phyloP scores from a whole-genome alignment of 2,888 invertebrate genomes.

The Geophilus truncorum region DNA sequence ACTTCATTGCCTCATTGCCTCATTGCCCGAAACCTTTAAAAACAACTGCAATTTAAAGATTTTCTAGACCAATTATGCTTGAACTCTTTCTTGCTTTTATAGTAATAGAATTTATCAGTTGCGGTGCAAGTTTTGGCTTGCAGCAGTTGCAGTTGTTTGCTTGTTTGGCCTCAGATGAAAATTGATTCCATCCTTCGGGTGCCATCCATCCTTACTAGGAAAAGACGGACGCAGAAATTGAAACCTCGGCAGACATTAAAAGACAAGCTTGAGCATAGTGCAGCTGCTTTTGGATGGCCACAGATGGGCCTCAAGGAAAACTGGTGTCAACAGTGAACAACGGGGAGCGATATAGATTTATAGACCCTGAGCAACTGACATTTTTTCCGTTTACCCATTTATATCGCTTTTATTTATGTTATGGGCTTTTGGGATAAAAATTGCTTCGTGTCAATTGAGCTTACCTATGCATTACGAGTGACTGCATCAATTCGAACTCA shows the following conservation, averaged over 20 bases:
- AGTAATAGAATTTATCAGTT: neutral
- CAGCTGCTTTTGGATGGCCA: conserved; percentile 17
- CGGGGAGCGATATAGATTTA: conserved; percentile 14
- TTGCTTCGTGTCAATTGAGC: neutral
- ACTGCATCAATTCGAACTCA: neutral
- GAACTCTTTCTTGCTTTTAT: neutral
- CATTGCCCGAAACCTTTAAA: too few species aligned
- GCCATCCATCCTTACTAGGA: conserved; percentile 22
- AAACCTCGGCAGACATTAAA: conserved; percentile 18
- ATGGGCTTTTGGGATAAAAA: neutral
- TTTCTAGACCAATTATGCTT: neutral
- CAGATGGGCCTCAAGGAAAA: neutral
- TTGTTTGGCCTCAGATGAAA: conserved; percentile 18
- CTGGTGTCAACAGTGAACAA: conserved; percentile 18
- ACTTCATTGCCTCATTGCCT: too few species aligned
- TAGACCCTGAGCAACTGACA: neutral
- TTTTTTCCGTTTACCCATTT: neutral
- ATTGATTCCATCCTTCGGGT: conserved; percentile 22
- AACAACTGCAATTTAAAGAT: neutral
- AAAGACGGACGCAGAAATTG: conserved; percentile 15
- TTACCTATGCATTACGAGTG: conserved; percentile 1
- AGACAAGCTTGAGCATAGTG: neutral
- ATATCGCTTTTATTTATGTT: neutral
- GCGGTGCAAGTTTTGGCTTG: neutral
- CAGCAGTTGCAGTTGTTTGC: conserved; percentile 15